These are phyloP conservation scores for Malthinus flaveolus DNA, from an alignment of 2,888 invertebrate genomes.

Conservation along the genomic window DNA sequence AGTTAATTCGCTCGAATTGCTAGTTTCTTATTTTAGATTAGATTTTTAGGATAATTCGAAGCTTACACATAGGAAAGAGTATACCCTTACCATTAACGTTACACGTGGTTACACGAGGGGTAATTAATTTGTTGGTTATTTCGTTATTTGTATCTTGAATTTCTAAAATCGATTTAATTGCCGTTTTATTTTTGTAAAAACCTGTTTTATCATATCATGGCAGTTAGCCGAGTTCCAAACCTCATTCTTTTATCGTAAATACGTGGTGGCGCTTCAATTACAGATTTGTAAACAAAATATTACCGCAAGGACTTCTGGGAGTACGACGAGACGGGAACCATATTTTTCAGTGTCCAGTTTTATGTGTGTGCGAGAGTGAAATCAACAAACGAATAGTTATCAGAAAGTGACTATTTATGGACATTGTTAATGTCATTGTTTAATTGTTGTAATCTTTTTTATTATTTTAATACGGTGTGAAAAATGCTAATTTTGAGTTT, in stretches of 20 bases:
- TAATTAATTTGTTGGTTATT: too few species aligned
- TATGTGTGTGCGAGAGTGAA: constrained; percentile 51
- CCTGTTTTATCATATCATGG: too few species aligned
- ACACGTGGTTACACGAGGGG: too few species aligned
- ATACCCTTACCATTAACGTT: too few species aligned
- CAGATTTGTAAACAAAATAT: constrained; percentile 2
- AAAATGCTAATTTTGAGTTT: constrained; percentile 34
- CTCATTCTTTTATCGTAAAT: not conserved
- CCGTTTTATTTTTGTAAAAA: too few species aligned
- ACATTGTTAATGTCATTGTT: constrained; percentile 32
- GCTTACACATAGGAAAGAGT: too few species aligned
- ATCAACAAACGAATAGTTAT: constrained; percentile 43
- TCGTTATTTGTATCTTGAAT: too few species aligned
- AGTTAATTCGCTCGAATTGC: too few species aligned
- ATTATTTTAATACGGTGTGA: constrained; percentile 20
- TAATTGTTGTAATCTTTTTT: constrained; percentile 20
- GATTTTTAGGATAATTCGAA: too few species aligned
- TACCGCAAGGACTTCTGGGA: constrained; percentile 60
- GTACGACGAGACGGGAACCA: constrained; percentile 60
- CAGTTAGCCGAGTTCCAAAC: too few species aligned
- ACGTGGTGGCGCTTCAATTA: not conserved
- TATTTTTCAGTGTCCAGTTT: constrained; percentile 61
- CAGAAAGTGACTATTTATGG: constrained; percentile 43
- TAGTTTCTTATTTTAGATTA: too few species aligned
- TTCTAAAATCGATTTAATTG: too few species aligned